Base-by-base conservation (phyloP, 2,113 vertebrate species). In the Charadrius vociferus region DNA sequence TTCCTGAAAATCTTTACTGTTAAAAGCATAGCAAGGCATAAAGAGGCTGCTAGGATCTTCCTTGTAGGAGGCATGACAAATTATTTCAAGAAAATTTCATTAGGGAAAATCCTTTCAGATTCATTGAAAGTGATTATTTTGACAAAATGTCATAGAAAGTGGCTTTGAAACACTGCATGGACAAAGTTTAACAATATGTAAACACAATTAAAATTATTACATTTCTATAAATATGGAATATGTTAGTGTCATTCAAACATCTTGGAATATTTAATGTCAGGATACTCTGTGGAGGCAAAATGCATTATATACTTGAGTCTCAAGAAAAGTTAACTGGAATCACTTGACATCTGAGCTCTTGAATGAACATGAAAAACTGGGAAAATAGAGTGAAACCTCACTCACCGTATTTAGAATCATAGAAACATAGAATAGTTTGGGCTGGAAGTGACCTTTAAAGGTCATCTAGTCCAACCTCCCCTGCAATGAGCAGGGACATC, bases 341-440 rank as follows among this genome's bases (percentile, higher is more conserved):
- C 47, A n/a, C 24, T 20, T 52, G 8, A 67, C 6, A 39, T 8
- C 6, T 71, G 37, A 41, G 5, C 17, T 53, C 14, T 22, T 37
- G 9, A 83, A 62, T 23, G 34, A 86, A 39, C 15, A 58, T 1
- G 24, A 71, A 50, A 88, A 70, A 9, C 4, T 47, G 7, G 12
- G 26, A 2, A 32, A 56, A 4, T 12, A 62, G 39, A 37, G 29
- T 67, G 30, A 43, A 86, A 36, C 53, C 17, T 86, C 24, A 36
- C 7, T 68, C 24, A 37, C 0, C 0, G 8, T n/a, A 56, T 52
- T 41, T 59, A 10, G 16, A 30, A 55, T 11, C 53, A 30, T 59
- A 10, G 16, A 30, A 30, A 10, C 52, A 30, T 30, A 30, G 52
- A 17, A 53, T 53, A 10, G 27, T 29, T 17, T 10, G 52, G 52